These are phyloP conservation scores for Conistra vaccinii DNA, from an alignment of 2,888 invertebrate species.

Conservation along the genomic window DNA sequence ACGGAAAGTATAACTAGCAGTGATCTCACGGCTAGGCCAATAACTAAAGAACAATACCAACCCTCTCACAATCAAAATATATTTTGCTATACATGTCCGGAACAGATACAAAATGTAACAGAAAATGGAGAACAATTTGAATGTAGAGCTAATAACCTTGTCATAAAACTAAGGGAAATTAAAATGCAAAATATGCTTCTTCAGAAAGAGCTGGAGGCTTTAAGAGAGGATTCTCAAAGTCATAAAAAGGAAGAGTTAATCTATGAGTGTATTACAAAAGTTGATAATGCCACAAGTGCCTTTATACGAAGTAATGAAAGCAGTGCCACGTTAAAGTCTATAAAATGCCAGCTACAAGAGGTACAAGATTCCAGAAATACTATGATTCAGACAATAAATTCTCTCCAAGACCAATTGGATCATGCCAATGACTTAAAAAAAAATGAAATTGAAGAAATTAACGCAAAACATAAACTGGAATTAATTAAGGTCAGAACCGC, in stretches of 20 bases:
- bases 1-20: slow-evolving; percentile 63
- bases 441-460: slow-evolving; percentile 80
- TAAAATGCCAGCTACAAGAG: slow-evolving; percentile 79
- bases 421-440: slow-evolving; percentile 76
- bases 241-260: slow-evolving; percentile 61
- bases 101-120: slow-evolving; percentile 37
- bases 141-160: slow-evolving; percentile 79
- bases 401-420: slow-evolving; percentile 77
- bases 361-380: slow-evolving; percentile 76
- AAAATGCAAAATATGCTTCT: slow-evolving; percentile 82
- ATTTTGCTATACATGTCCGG: slow-evolving; percentile 70
- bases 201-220: slow-evolving; percentile 75
- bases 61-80: slow-evolving; percentile 59
- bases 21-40: slow-evolving; percentile 24
- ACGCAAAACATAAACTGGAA: slow-evolving; percentile 79
- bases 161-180: slow-evolving; percentile 83
- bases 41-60: slow-evolving; percentile 38
- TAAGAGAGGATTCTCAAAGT: slow-evolving; percentile 75
- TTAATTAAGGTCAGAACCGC: slow-evolving; percentile 74
- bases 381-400: slow-evolving; percentile 75
- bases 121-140: slow-evolving; percentile 71
- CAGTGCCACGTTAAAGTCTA: slow-evolving; percentile 71
- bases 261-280: slow-evolving; percentile 66
- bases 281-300: slow-evolving; percentile 75
- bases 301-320: slow-evolving; percentile 71